Percentiles rank a stretch among this genome's conserved stretches.
These are phyloP conservation scores for Globia sparganii DNA, from an alignment of 2,888 invertebrate species.

Conservation along the genomic window DNA sequence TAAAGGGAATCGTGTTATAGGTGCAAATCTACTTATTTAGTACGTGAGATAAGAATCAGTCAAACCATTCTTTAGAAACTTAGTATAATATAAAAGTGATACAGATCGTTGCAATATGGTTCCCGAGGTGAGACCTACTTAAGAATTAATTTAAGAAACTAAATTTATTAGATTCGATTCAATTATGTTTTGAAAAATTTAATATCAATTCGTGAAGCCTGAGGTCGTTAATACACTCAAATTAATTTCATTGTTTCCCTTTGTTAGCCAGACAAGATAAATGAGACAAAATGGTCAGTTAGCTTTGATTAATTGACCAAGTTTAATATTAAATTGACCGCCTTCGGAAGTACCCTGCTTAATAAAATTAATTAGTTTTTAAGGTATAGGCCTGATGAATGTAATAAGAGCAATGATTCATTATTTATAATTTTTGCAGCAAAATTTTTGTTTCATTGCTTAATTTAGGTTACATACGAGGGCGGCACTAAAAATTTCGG, in stretches of 20 bases:
- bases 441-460: background rate
- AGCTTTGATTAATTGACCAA: constrained; percentile 58
- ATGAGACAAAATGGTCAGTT: constrained; percentile 55
- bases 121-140: background rate
- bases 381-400: constrained; percentile 5
- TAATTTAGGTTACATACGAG: too few species aligned
- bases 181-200: constrained; percentile 36
- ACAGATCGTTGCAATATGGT: background rate
- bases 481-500: too few species aligned
- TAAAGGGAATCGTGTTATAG: background rate
- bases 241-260: constrained; percentile 51
- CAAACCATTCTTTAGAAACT: background rate
- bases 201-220: constrained; percentile 39
- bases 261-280: constrained; percentile 60
- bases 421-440: constrained; percentile 19
- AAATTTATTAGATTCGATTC: constrained; percentile 6
- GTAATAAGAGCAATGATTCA: background rate
- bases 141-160: background rate
- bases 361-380: constrained; percentile 32
- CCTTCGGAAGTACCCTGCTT: constrained; percentile 26
- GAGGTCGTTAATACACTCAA: constrained; percentile 42
- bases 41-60: background rate
- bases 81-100: background rate
- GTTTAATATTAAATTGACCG: constrained; percentile 31
- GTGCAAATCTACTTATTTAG: background rate